Evolutionary conservation across 2,888 invertebrate species (phyloP).

Genomic region (Venustoraphidia nigricollis): DNA sequence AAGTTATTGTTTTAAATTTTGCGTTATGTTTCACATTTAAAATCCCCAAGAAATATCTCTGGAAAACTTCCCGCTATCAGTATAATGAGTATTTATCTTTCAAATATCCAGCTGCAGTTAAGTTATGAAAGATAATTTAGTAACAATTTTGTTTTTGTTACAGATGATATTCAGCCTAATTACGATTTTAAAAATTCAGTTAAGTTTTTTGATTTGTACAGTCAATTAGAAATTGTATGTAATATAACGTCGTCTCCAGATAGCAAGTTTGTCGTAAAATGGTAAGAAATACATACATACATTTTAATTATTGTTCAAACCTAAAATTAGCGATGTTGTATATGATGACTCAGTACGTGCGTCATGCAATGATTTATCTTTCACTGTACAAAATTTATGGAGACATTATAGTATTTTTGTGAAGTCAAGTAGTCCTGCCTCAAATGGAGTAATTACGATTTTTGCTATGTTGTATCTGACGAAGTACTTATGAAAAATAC

Average conservation of each 20-base stretch:
- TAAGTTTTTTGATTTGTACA: slow-evolving; percentile 11
- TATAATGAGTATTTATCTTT: no score
- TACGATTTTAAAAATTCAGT: slow-evolving; percentile 10
- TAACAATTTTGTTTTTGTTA: slow-evolving; percentile 8
- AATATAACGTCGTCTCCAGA: slow-evolving; percentile 11
- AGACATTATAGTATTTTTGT: background rate
- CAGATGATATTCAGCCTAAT: slow-evolving; percentile 10
- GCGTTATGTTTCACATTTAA: no score
- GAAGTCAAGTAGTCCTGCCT: no score
- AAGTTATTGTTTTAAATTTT: no score
- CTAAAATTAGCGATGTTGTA: background rate
- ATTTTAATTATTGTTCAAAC: background rate
- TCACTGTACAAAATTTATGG: background rate
- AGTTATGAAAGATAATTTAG: background rate
- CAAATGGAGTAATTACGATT: no score
- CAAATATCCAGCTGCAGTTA: no score
- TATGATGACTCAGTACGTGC: background rate
- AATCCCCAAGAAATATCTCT: no score
- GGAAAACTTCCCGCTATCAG: no score
- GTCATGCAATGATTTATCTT: background rate
- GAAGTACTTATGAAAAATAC: no score
- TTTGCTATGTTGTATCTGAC: no score
- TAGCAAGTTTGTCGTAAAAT: slow-evolving; percentile 19
- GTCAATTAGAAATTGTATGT: slow-evolving; percentile 12
- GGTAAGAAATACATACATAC: slow-evolving; percentile 19